Conservation (phyloP, 2,797 vertebrate genomes). For the Nyctibius grandis region DNA sequence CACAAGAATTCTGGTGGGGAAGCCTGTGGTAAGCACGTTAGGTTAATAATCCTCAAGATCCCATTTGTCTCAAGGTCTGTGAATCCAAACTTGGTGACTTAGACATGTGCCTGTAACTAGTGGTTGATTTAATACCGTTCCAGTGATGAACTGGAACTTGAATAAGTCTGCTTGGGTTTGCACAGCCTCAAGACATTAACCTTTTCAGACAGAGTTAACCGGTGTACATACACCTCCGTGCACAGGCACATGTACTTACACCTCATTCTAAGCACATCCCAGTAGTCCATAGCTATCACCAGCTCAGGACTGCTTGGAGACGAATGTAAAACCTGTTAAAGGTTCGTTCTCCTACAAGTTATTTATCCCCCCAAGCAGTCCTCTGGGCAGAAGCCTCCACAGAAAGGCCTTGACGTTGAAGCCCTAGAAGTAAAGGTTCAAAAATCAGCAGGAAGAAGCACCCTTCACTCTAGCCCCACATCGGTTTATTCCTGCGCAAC, state of each 20-base stretch:
- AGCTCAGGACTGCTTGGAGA: neutral
- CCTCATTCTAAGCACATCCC: neutral
- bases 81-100: neutral
- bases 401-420: neutral
- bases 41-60: neutral
- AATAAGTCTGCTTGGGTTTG: neutral
- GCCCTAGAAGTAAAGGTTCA: neutral
- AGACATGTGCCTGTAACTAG: neutral
- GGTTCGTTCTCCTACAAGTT: neutral
- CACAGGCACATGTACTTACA: neutral
- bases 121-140: neutral
- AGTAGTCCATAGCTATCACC: neutral
- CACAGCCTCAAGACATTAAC: neutral
- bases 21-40: neutral
- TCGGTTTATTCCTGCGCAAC: rapidly evolving
- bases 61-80: neutral
- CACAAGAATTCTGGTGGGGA: neutral
- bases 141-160: neutral
- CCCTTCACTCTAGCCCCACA: neutral
- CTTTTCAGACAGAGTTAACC: neutral
- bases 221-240: neutral
- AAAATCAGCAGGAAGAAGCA: neutral
- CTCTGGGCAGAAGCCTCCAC: neutral
- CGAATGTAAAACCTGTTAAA: neutral
- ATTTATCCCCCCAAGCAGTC: neutral